Conservation (phyloP, 2,888 invertebrate genomes). For the Nematopogon swammerdamellus region DNA sequence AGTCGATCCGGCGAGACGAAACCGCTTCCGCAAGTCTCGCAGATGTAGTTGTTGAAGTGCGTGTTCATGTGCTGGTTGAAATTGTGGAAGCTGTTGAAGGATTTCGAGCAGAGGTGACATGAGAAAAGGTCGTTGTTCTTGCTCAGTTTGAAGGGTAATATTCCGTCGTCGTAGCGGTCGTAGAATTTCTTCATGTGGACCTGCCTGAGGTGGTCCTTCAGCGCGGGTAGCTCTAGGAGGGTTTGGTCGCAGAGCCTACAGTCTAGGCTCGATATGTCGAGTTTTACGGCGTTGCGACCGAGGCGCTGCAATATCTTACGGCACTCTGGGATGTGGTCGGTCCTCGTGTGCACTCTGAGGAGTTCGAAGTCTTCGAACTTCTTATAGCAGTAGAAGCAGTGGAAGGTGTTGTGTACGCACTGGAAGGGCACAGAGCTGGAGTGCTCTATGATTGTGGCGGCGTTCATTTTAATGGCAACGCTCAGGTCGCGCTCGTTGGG, state of each 20-base stretch:
- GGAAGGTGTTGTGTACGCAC: conserved; percentile 1
- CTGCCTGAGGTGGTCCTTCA: conserved; percentile 19
- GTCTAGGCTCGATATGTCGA: conserved; percentile 24
- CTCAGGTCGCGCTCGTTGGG: not conserved
- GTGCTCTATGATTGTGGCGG: not conserved
- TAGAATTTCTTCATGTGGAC: conserved; percentile 24
- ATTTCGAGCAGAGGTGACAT: conserved; percentile 19
- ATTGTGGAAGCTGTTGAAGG: conserved; percentile 25
- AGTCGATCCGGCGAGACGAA: conserved; percentile 12
- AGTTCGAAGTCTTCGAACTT: conserved; percentile 23
- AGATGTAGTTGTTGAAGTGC: conserved; percentile 28
- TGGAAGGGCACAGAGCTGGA: not conserved
- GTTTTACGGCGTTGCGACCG: conserved; percentile 22
- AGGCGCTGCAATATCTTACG: conserved; percentile 17
- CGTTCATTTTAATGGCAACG: not conserved
- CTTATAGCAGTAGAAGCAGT: conserved; percentile 28
- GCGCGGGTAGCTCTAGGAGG: conserved; percentile 10
- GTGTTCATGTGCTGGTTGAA: conserved; percentile 34
- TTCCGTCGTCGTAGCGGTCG: not conserved
- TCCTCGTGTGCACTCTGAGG: conserved; percentile 21
- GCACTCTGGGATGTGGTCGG: conserved; percentile 17
- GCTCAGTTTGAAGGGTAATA: conserved; percentile 10
- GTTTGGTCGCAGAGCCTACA: conserved; percentile 17
- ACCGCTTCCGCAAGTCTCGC: conserved; percentile 17
- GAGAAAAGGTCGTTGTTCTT: conserved; percentile 11